Evolutionary conservation across 2,888 invertebrate genomes (phyloP).

Genomic region (Octodonta nipae): DNA sequence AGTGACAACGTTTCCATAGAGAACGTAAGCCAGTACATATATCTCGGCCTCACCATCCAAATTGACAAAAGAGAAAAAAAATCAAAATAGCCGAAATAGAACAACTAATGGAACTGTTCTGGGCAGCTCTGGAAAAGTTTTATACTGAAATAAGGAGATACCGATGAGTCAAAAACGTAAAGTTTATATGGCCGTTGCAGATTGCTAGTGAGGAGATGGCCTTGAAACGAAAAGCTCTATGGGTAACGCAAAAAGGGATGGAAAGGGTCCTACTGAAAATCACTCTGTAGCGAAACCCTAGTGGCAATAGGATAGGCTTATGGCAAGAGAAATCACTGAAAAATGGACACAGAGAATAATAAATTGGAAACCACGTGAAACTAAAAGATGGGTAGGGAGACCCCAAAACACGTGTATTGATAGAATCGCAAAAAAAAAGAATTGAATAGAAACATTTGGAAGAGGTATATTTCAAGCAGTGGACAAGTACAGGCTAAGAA

Average conservation of each 20-base stretch:
- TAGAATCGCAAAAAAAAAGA: not conserved
- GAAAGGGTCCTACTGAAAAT: not conserved
- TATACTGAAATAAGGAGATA: not conserved
- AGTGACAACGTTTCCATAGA: not conserved
- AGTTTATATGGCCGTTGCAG: not conserved
- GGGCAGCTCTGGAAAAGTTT: not conserved
- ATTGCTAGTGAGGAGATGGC: not conserved
- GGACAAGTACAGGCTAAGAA: not conserved
- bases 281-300: not conserved
- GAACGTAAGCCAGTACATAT: conserved; percentile 1
- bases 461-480: too few species aligned
- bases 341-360: not conserved
- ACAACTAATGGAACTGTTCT: not conserved
- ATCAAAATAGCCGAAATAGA: not conserved
- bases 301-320: not conserved
- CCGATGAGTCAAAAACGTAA: not conserved
- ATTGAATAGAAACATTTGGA: not conserved
- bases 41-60: not conserved
- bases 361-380: not conserved
- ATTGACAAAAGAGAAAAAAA: not conserved
- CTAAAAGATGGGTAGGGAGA: not conserved
- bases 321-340: not conserved
- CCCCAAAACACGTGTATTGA: not conserved
- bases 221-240: not conserved
- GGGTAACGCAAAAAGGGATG: not conserved